Conservation (phyloP, 2,888 invertebrate species). For the Tenthredo mesomela region DNA sequence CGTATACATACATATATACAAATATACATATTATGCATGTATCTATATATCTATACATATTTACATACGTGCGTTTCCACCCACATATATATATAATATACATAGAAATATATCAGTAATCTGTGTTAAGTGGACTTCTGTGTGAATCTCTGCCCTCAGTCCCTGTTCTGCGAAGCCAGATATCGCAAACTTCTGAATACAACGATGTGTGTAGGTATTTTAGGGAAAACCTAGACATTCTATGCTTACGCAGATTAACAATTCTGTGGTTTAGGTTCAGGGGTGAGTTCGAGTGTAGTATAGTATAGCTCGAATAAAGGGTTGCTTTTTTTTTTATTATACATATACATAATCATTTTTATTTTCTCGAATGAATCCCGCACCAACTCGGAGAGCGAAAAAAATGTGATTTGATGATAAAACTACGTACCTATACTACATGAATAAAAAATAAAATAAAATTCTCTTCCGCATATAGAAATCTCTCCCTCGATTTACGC, state of each 20-base stretch:
- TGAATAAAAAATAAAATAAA: too few relatives aligned
- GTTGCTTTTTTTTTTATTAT: neutral
- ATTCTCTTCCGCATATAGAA: neutral
- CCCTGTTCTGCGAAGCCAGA: neutral
- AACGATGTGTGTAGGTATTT: neutral
- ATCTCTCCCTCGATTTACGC: neutral
- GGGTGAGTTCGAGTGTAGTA: neutral
- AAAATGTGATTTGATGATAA: too few relatives aligned
- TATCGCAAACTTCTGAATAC: neutral
- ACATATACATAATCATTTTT: neutral
- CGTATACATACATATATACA: too few relatives aligned
- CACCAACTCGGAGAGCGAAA: too few relatives aligned
- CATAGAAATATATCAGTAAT: neutral
- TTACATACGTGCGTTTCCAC: neutral
- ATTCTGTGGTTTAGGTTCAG: neutral
- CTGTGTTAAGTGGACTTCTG: constrained; percentile 14
- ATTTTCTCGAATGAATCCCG: neutral
- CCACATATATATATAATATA: neutral
- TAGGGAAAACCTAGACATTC: constrained; percentile 13
- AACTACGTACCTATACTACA: too few relatives aligned
- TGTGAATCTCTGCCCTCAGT: neutral
- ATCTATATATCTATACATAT: neutral
- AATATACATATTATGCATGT: neutral
- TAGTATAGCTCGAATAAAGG: neutral
- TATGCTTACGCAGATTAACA: neutral